Conservation (phyloP, 1,140 invertebrate genomes). For the Gryllus bimaculatus region DNA sequence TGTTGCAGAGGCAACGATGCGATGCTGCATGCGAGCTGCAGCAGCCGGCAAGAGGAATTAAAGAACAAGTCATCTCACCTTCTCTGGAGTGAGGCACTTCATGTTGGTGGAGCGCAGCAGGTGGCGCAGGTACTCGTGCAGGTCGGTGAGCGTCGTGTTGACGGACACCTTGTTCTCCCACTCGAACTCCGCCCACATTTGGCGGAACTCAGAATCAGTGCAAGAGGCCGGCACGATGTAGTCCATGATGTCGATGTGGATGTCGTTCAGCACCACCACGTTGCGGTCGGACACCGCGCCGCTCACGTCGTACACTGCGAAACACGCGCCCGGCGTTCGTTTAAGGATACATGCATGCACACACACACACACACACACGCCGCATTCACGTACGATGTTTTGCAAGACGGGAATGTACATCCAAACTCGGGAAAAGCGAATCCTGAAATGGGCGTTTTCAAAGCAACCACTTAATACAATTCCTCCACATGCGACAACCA, state of each 20-base stretch:
- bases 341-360: no score
- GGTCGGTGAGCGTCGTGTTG: conserved; percentile 86
- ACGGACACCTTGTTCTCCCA: conserved; percentile 99
- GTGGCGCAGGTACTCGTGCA: conserved; percentile 88
- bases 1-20: no score
- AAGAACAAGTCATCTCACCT: conserved; percentile 38
- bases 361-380: no score
- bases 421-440: no score
- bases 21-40: no score
- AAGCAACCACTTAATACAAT: no score
- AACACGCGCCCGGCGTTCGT: conserved; percentile 8
- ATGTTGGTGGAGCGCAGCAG: conserved; percentile 94
- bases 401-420: no score
- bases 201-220: conserved; percentile 89
- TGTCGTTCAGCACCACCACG: conserved; percentile 97
- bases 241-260: conserved; percentile 99
- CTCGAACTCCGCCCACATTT: conserved; percentile 99
- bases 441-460: no score
- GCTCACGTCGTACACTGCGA: conserved; percentile 83
- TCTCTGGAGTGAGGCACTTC: conserved; percentile 95
- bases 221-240: conserved; percentile 97
- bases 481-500: no score
- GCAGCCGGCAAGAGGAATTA: no score
- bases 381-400: no score
- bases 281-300: conserved; percentile 89